These are phyloP conservation scores for Andricus grossulariae DNA, from an alignment of 1,140 invertebrate genomes.

Conservation along the genomic window DNA sequence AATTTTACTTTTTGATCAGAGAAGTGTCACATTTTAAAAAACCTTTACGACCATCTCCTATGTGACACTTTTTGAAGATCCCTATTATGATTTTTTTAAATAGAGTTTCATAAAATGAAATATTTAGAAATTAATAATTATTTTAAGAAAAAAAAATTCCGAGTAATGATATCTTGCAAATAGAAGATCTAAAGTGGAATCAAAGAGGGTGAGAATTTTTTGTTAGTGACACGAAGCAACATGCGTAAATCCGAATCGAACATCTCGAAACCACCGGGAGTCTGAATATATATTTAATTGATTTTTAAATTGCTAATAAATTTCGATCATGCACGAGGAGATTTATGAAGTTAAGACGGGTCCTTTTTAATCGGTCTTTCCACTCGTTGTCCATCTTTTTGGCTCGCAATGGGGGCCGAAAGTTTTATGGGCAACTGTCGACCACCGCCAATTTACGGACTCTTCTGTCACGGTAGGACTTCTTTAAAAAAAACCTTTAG, in stretches of 20 bases:
- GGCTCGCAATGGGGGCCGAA: conserved; percentile 7
- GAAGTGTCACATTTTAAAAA: too few species aligned
- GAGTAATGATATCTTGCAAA: neutral
- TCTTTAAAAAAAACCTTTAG: neutral
- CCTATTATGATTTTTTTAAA: too few species aligned
- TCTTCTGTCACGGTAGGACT: conserved; percentile 24
- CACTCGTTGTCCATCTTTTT: conserved; percentile 30
- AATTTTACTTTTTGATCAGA: too few species aligned
- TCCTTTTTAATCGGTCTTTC: conserved; percentile 4
- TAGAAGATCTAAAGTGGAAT: neutral
- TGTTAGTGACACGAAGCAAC: neutral
- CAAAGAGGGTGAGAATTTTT: neutral
- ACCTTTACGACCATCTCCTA: too few species aligned
- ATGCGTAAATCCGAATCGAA: conserved; percentile 11
- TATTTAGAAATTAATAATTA: neutral
- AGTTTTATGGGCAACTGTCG: conserved; percentile 28
- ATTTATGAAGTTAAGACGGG: conserved; percentile 25
- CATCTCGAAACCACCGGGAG: neutral
- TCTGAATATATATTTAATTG: conserved; percentile 22
- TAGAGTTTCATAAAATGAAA: neutral
- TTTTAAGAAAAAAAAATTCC: neutral
- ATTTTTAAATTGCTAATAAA: conserved; percentile 31
- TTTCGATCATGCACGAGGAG: conserved; percentile 13
- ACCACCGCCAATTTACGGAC: conserved; percentile 13
- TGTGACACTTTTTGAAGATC: too few species aligned